Evolutionary conservation across 2,797 vertebrate species (phyloP), one percentile per base, ranked within the genome.

Genomic region (Coccyzus lansbergi): DNA sequence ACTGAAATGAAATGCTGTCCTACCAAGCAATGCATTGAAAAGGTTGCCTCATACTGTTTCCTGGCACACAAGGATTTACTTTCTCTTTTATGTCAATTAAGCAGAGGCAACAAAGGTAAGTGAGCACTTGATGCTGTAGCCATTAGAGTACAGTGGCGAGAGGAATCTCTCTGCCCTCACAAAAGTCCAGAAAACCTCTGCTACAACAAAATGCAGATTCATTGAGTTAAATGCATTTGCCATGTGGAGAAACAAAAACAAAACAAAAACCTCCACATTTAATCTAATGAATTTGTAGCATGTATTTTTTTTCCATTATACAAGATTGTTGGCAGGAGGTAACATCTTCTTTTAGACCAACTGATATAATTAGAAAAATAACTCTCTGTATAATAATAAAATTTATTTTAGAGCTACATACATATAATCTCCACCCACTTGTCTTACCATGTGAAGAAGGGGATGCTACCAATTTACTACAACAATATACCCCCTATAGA

Each of bases 71-170:
- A 53, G 70, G 79, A 92, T 93, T 92, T 95, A 71, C 44, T 56
- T 86, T 88, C 80, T 67, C 44, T 67, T 69, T 53, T 38, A 49
- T 24, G 29, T 48, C 21, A 8, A 83, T 86, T 86, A 95, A 92
- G 70, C 44, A 84, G 79, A 92, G 74, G 49, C 34, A 94, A 87
- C 34, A 83, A 92, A 94, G 91, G 86, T 85, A 81, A 92, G 91
- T 88, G 79, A 90, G 31, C 79, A 81, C 80, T 90, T 40, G 44
- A 55, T 83, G 67, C 24, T 22, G 40, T 4, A 86, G 28, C 55
- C 34, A 2, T 60, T 26, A 53, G 48, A 80, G 64, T 63, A 84
- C 38, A 52, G 46, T 0, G 0, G 18, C n/a, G 25, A 5, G 15
- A 86, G 4, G 44, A 63, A 29, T 12, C 59, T 15, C 69, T 81